phyloP scores from a whole-genome alignment of 2,888 invertebrate genomes.

The Tanytarsus gracilentus region DNA sequence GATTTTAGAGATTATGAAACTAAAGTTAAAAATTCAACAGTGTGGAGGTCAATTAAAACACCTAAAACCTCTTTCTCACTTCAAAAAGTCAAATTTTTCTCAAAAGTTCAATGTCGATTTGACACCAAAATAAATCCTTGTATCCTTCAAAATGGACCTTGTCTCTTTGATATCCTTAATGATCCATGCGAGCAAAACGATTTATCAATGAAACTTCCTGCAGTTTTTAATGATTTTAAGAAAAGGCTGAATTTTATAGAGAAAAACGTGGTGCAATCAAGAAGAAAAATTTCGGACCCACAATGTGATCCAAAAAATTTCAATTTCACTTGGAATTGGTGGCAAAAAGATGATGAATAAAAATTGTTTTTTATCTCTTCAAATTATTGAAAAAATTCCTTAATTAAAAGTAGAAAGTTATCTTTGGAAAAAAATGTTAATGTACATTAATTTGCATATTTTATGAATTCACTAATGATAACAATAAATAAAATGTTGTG shows the following conservation, averaged over 20 bases:
- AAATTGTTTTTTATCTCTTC: no score
- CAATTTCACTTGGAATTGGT: slow-evolving; percentile 50
- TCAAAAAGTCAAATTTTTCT: background rate
- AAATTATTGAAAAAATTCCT: no score
- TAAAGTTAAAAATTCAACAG: background rate
- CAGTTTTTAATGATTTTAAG: slow-evolving; percentile 38
- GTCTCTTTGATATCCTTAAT: slow-evolving; percentile 44
- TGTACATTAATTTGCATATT: no score
- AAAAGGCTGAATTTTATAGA: slow-evolving; percentile 41
- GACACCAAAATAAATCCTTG: slow-evolving; percentile 31
- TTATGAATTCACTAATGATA: no score
- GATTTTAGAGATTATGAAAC: background rate
- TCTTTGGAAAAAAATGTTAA: no score
- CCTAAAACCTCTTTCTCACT: background rate
- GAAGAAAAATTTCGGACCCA: slow-evolving; percentile 43
- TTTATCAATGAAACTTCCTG: slow-evolving; percentile 33
- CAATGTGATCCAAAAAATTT: slow-evolving; percentile 47
- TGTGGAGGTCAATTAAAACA: background rate
- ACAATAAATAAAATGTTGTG: no score
- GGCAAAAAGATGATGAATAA: slow-evolving; percentile 47
- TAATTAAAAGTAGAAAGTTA: no score
- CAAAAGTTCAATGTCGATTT: background rate
- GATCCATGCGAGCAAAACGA: slow-evolving; percentile 48
- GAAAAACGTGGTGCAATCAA: slow-evolving; percentile 41
- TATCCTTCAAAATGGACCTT: slow-evolving; percentile 39